Evolutionary conservation across 2,113 vertebrate species (phyloP), one percentile per base, ranked within the genome.

Genomic region (Oostethus manadensis): DNA sequence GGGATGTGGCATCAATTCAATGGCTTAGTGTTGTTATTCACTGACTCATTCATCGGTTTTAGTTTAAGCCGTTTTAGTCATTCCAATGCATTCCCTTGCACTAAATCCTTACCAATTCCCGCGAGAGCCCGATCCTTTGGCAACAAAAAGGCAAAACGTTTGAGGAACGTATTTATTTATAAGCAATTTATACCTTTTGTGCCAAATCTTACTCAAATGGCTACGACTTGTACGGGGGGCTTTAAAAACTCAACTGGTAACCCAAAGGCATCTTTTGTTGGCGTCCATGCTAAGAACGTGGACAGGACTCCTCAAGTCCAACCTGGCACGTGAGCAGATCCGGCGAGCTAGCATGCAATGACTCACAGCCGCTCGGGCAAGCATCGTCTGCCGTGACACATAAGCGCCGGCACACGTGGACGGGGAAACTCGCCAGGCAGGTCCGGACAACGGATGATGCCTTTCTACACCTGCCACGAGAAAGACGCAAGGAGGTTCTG

Each of bases 311-410:
- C 45, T 64, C 6, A 67, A 62, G 53, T 60, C 56, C 13, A 62
- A 73, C 58, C 74, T 42, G 60, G 62, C 70, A 70, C 79, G 83
- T 75, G 80, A 85, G 62, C 68, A 56, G 48, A 69, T 70, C 72
- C 60, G 0, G 16, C 75, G 29, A 70, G 50, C 40, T n/a, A 55
- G 70, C 46, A 56, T 40, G 62, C 49, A 1, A 45, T 86, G 86
- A 86, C 70, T 87, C 84, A 88, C 20, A 1, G 66, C 46, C 23
- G 62, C 66, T 59, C 72, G 60, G 77, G 75, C 76, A 76, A 83
- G 82, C 75, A 83, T 15, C 60, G 78, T 83, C 74, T 79, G 77
- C 64, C 2, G 20, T 87, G 86, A 88, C 58, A 86, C 86, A 86
- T 47, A 23, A 33, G 51, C 67, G 63, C 67, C 59, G 73, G 58